Percentiles rank a stretch among this genome's conserved stretches.
Conservation (phyloP, 1,140 invertebrate species). For the Drosophila pandora region DNA sequence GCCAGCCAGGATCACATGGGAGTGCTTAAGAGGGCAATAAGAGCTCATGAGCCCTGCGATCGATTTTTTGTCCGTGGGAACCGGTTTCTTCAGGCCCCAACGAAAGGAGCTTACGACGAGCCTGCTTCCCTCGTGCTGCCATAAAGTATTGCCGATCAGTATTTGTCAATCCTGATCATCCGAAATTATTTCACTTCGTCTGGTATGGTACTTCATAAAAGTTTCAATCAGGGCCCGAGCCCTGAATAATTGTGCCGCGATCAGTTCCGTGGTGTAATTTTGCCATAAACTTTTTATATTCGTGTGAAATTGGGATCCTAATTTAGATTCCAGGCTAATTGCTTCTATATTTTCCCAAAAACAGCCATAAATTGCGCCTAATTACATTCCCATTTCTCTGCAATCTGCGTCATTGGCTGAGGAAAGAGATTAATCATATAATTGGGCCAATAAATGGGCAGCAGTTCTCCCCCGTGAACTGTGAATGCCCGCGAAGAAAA, state of each 20-base stretch:
- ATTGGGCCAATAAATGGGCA: slow-evolving; percentile 65
- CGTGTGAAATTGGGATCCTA: slow-evolving; percentile 20
- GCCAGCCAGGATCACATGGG: slow-evolving; percentile 58
- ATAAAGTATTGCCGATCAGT: slow-evolving; percentile 4
- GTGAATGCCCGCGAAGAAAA: slow-evolving; percentile 42
- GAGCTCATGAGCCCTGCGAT: slow-evolving; percentile 44
- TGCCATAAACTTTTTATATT: slow-evolving; percentile 24
- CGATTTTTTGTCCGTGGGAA: slow-evolving; percentile 31
- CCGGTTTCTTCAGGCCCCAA: slow-evolving; percentile 8
- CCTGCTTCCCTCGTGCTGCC: neutral
- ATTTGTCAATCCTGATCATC: neutral
- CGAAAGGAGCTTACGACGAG: neutral
- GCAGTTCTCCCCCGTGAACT: slow-evolving; percentile 45
- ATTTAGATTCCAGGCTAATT: slow-evolving; percentile 50
- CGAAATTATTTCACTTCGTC: neutral
- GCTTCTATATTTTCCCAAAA: slow-evolving; percentile 46
- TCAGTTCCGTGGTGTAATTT: slow-evolving; percentile 3
- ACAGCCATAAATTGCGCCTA: slow-evolving; percentile 46
- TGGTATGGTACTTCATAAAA: slow-evolving; percentile 6
- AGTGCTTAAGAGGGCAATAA: slow-evolving; percentile 53
- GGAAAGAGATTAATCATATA: slow-evolving; percentile 71
- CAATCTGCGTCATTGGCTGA: slow-evolving; percentile 62
- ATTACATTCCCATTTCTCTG: slow-evolving; percentile 46
- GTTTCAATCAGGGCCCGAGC: neutral
- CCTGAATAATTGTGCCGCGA: slow-evolving; percentile 16